phyloP scores from a whole-genome alignment of 30 jellyfish, hydroid and myxozoan species.

The Catostylus mosaicus region DNA sequence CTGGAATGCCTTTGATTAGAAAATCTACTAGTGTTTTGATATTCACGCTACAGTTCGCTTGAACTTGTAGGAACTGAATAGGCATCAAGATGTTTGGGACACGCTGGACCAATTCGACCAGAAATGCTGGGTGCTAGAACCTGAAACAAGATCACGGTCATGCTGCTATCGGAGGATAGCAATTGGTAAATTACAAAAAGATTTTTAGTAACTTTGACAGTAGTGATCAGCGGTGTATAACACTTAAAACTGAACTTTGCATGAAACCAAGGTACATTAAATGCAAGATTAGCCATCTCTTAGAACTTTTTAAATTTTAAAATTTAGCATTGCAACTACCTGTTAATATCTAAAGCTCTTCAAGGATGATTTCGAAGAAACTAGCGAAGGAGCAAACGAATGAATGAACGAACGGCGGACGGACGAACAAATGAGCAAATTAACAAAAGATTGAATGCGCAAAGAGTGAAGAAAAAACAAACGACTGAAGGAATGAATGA shows the following conservation, averaged over 20 bases:
- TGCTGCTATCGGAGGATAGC: slow-evolving; percentile 65
- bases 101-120: slow-evolving; percentile 53
- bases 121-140: slow-evolving; percentile 72
- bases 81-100: slow-evolving; percentile 64
- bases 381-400: too few species aligned
- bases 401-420: too few species aligned
- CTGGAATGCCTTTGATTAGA: not conserved
- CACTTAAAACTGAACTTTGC: not conserved
- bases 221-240: not conserved
- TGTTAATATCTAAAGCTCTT: too few species aligned
- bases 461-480: too few species aligned
- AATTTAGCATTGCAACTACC: not conserved
- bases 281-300: not conserved
- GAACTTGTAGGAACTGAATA: slow-evolving; percentile 36
- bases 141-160: slow-evolving; percentile 33
- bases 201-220: not conserved
- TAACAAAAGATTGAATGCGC: too few species aligned
- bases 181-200: slow-evolving; percentile 14
- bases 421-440: too few species aligned
- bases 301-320: too few species aligned
- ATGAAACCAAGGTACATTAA: too few species aligned
- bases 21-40: not conserved
- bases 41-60: too few species aligned
- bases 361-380: too few species aligned
- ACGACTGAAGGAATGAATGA: too few species aligned